phyloP scores from a whole-genome alignment of 2,113 vertebrate genomes.

The Dendropsophus ebraccatus region DNA sequence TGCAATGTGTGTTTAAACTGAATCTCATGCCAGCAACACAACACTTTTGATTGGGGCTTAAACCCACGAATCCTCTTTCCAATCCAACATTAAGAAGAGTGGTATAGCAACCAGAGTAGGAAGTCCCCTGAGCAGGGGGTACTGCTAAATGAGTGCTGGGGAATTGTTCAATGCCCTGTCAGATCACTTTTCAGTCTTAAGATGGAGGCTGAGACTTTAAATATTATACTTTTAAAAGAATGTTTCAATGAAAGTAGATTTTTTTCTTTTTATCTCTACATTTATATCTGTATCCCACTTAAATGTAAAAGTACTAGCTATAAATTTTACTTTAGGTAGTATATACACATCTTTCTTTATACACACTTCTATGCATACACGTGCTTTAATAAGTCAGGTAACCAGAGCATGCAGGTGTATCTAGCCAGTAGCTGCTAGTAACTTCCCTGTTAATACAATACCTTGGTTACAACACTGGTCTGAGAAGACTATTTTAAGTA shows the following conservation, averaged over 20 bases:
- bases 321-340: background rate
- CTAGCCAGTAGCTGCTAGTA: background rate
- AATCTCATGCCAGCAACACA: background rate
- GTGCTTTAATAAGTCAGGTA: background rate
- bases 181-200: too few relatives aligned
- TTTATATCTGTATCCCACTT: too few relatives aligned
- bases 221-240: too few relatives aligned
- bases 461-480: background rate
- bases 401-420: background rate
- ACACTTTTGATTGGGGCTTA: background rate
- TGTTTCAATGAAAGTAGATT: too few relatives aligned
- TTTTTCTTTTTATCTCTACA: too few relatives aligned
- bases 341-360: background rate
- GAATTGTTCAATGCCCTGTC: too few relatives aligned
- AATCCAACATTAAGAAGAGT: background rate
- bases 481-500: too few relatives aligned
- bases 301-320: too few relatives aligned
- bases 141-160: too few relatives aligned
- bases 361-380: background rate
- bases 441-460: background rate
- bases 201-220: too few relatives aligned
- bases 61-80: background rate
- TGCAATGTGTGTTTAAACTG: background rate
- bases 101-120: background rate
- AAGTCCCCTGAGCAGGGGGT: background rate